Base-by-base conservation (phyloP, 2,888 invertebrate species). In the Cerceris ruficornis region DNA sequence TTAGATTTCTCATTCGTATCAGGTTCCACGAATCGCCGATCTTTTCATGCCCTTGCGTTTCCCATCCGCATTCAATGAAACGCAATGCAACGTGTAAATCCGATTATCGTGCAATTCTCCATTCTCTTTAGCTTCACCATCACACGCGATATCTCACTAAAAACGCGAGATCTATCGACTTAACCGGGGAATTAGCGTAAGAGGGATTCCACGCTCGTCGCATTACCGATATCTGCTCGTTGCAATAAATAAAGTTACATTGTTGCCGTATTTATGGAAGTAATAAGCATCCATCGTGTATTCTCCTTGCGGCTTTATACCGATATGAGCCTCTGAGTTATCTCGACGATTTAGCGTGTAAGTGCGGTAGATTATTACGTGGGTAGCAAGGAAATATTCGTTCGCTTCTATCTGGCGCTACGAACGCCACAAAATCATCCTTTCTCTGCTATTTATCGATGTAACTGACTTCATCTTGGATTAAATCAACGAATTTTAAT, bases 181-280 rank as follows among this genome's bases (percentile, higher is more conserved):
- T 13, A 11, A 11, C 8, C 13, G 13, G 9, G 8, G 13, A 46
- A 46, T 46, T 11, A 46, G 46, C 46, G 13, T 46, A 46, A 46
- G 13, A 13, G 13, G 46, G 13, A 46, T 11, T 46, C 13, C 46
- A 46, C n/a, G 50, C 50, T n/a, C 8, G 50, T 50, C 1, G 50
- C n/a, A 50, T n/a, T 15, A 17, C 9, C 55, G 55, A 55, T 55
- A 7, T 6, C 55, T 17, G 2, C 50, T 49, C 43, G 9, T 67
- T 61, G 57, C 17, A 39, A 52, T 41, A 46, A 52, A 15, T 49
- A 49, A 39, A 61, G 43, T 58, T 59, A 52, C 60, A 65, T 74
- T 69, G 61, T 58, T 60, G 65, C 64, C 64, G 71, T 57, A 80
- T 59, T 80, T 58, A 69, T 58, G 42, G 57, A 68, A 65, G 78